Evolutionary conservation across 2,113 vertebrate genomes (phyloP).

Genomic region (Urocitellus parryii): DNA sequence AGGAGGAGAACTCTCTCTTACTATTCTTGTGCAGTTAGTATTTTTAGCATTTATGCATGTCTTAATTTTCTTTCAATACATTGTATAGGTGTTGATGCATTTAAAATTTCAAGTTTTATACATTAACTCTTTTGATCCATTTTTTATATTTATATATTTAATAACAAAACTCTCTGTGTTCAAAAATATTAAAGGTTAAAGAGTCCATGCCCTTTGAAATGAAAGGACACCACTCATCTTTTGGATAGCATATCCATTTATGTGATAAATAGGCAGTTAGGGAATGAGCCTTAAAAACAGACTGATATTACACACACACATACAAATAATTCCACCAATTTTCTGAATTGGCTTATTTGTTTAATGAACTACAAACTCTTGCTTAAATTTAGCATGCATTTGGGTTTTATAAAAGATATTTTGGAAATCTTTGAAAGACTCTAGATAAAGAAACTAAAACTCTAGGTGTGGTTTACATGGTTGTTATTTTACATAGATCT

Average conservation of each 20-base stretch:
- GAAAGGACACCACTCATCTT: background rate
- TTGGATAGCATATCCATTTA: background rate
- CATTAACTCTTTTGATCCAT: background rate
- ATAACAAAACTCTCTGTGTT: background rate
- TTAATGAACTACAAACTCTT: background rate
- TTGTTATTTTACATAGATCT: background rate
- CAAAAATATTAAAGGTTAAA: conserved; percentile 23
- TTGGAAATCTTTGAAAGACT: background rate
- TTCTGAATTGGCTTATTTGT: background rate
- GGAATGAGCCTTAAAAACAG: background rate
- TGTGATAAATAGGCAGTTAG: background rate
- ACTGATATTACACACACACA: background rate
- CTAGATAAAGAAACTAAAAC: conserved; percentile 20
- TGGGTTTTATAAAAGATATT: background rate
- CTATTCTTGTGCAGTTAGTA: background rate
- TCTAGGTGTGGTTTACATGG: background rate
- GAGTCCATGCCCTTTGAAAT: background rate
- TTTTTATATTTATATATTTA: background rate
- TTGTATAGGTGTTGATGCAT: background rate
- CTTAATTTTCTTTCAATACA: background rate
- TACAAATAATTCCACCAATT: background rate
- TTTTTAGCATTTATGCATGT: background rate
- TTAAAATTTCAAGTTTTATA: background rate
- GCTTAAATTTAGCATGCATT: background rate
- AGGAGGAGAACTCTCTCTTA: background rate